Evolutionary conservation across 2,797 vertebrate genomes (phyloP).

Genomic region (Enteromius argenteus): DNA sequence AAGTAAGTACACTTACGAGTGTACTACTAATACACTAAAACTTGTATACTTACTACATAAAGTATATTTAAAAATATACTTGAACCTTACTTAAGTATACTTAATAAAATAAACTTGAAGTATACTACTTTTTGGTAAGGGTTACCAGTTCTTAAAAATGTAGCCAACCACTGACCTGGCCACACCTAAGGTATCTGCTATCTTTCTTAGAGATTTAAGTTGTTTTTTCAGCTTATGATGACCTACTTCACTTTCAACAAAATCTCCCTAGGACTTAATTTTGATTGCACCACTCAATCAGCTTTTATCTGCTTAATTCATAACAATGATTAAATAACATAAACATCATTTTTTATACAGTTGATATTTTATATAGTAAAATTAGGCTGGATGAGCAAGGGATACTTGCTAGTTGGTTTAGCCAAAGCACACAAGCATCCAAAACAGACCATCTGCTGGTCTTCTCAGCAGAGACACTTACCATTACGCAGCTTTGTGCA

Average conservation of each 20-base stretch:
- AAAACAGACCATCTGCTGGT: slow-evolving; percentile 14
- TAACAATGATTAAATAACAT: neutral
- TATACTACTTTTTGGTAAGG: too few species aligned
- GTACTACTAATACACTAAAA: too few species aligned
- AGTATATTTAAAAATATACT: too few species aligned
- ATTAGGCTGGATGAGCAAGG: neutral
- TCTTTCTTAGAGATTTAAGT: too few species aligned
- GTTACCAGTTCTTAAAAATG: neutral
- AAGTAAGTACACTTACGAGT: too few species aligned
- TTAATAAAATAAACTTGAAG: too few species aligned
- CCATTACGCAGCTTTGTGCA: slow-evolving; percentile 4
- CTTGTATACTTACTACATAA: too few species aligned
- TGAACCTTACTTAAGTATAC: too few species aligned
- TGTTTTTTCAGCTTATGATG: too few species aligned
- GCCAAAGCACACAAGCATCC: neutral
- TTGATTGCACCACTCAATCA: too few species aligned
- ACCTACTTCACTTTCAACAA: neutral
- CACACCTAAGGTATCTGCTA: too few species aligned
- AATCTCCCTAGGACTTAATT: neutral
- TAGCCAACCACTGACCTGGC: too few species aligned
- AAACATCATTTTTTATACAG: neutral
- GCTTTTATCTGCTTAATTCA: neutral
- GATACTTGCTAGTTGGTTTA: neutral
- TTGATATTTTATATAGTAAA: neutral
- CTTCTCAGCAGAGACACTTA: neutral